These are phyloP conservation scores for Botia almorhae DNA, from an alignment of 2,797 vertebrate genomes.

Conservation along the genomic window DNA sequence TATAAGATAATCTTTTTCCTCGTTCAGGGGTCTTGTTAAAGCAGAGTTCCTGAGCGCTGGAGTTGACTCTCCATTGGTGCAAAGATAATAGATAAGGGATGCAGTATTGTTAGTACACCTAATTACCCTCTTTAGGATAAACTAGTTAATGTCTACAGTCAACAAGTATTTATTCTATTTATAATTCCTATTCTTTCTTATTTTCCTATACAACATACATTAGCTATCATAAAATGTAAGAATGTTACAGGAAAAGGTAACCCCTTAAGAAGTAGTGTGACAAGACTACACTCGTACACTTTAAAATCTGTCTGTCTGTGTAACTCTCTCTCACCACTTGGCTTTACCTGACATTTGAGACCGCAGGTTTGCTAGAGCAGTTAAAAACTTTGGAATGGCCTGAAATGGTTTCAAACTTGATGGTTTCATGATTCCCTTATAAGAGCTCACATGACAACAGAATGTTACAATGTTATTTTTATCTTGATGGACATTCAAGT, in stretches of 20 bases:
- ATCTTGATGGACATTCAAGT: constrained; percentile 7
- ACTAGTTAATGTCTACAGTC: constrained; percentile 9
- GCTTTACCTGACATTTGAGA: constrained; percentile 20
- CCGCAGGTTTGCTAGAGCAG: constrained; percentile 11
- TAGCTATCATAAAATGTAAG: constrained; percentile 68
- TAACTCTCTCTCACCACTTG: constrained; percentile 26
- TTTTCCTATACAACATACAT: constrained; percentile 61
- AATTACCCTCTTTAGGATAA: constrained; percentile 51
- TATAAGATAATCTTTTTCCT: constrained; percentile 43
- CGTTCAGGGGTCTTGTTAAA: constrained; percentile 40
- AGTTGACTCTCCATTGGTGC: constrained; percentile 41
- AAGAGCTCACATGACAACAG: background rate
- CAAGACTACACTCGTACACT: constrained; percentile 37
- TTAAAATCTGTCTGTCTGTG: constrained; percentile 49
- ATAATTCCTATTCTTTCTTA: constrained; percentile 51
- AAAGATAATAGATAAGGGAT: constrained; percentile 46
- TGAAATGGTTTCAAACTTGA: constrained; percentile 41
- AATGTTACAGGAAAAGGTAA: constrained; percentile 53
- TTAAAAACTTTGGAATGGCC: constrained; percentile 10
- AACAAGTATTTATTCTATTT: constrained; percentile 34
- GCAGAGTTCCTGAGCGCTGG: constrained; percentile 13
- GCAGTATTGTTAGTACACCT: constrained; percentile 43
- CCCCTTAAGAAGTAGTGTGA: constrained; percentile 48
- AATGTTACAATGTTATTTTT: constrained; percentile 5
- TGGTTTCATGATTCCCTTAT: constrained; percentile 4